Percentiles rank a stretch among this genome's conserved stretches.
Evolutionary conservation across 2,888 invertebrate species (phyloP).

Genomic region (Scrobipalpa costella): DNA sequence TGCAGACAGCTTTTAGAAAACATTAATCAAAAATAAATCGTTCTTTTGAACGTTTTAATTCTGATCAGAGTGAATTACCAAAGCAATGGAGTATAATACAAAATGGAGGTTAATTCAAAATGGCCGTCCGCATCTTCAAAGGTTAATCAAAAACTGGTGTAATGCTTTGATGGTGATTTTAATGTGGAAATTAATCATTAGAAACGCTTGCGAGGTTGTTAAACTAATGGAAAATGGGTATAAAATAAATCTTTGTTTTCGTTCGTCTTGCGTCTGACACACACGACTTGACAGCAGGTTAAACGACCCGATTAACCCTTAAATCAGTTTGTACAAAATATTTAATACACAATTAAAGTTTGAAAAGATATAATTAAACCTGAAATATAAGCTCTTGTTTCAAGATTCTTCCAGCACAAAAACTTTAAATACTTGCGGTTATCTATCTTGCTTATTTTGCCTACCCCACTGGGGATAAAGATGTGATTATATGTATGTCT

Average conservation of each 20-base stretch:
- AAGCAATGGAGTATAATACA: neutral
- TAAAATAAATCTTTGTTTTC: neutral
- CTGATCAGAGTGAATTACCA: neutral
- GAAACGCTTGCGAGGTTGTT: neutral
- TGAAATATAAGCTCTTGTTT: too few species aligned
- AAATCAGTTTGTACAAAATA: too few species aligned
- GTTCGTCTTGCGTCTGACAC: neutral
- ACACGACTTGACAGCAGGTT: neutral
- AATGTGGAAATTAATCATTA: conserved; percentile 7
- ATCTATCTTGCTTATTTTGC: too few species aligned
- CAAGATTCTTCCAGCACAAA: too few species aligned
- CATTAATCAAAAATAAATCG: neutral
- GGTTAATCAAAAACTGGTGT: conserved; percentile 9
- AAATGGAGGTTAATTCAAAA: neutral
- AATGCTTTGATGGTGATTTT: conserved; percentile 2
- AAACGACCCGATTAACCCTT: too few species aligned
- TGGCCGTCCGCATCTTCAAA: neutral
- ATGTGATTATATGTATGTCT: too few species aligned
- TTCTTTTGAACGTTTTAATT: neutral
- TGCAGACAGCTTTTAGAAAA: neutral
- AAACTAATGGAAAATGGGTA: conserved; percentile 10
- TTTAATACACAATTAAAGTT: too few species aligned
- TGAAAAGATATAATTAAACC: too few species aligned
- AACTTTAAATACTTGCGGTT: too few species aligned
- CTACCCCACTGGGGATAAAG: too few species aligned